Evolutionary conservation across 2,888 invertebrate genomes (phyloP), one percentile per base, ranked within the genome.

Genomic region (Dexiosoma caninum): DNA sequence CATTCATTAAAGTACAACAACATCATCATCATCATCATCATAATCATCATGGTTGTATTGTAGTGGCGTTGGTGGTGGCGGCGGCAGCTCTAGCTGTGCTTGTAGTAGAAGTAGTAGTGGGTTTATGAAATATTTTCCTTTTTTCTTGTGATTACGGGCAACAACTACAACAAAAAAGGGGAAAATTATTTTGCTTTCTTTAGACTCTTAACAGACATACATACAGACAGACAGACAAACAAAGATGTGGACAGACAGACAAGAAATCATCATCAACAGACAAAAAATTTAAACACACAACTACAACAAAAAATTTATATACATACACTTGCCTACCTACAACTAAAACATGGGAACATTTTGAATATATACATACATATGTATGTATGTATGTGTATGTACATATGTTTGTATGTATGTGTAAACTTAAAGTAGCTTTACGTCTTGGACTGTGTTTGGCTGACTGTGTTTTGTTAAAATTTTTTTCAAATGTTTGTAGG

Each of bases 171-270:
- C 42, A 75, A 37, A 75, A 71, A 67, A 72, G 60, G 75, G 71
- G 78, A 42, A 77, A 80, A 78, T 69, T 59, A 60, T 82, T 83
- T 82, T 83, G 74, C 79, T 79, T 77, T 79, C 79, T 79, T 75
- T 82, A 81, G 70, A 77, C 78, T 74, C 66, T 80, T 76, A 69
- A 70, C 79, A 69, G 75, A 62, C 70, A 57, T 53, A 60, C 69
- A 53, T 59, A 62, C 72, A 67, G 74, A 60, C 70, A 32, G 72
- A 64, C 66, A 53, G 74, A 60, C 70, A 55, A 53, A 60, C 69
- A 53, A 59, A 62, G 67, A 67, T 69, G 53, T 64, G 32, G 72
- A 66, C 67, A 55, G 57, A 53, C 71, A 70, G 51, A 66, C 62
- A 75, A 75, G 66, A 67, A 75, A 59, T 67, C 59, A 80, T 67